These are phyloP conservation scores for Chironomus tepperi DNA, from an alignment of 1,140 invertebrate species.

Conservation along the genomic window DNA sequence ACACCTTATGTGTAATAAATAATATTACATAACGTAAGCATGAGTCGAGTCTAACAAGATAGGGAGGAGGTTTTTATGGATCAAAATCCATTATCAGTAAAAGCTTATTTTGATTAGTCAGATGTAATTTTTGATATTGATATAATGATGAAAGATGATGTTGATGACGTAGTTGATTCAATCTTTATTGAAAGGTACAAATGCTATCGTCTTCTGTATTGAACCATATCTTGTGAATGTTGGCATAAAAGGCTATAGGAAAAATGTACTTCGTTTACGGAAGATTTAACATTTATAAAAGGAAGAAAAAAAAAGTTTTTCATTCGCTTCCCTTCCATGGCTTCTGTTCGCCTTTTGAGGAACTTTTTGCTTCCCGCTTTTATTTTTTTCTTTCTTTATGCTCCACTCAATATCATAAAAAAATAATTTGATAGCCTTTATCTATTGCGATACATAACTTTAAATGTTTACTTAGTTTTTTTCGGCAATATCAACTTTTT, in stretches of 20 bases:
- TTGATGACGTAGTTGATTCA: slow-evolving; percentile 5
- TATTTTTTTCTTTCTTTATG: too few relatives aligned
- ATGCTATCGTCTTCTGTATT: too few relatives aligned
- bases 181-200: neutral
- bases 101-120: slow-evolving; percentile 14
- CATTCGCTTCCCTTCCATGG: too few relatives aligned
- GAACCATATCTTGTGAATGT: too few relatives aligned
- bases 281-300: slow-evolving; percentile 15
- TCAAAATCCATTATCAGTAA: neutral
- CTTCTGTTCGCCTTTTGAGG: too few relatives aligned
- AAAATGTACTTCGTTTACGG: neutral
- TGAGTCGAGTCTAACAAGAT: neutral
- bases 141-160: neutral
- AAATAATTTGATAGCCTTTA: slow-evolving; percentile 9
- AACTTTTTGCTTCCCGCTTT: too few relatives aligned
- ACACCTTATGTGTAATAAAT: neutral
- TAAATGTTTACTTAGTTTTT: neutral
- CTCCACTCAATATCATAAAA: neutral
- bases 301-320: neutral
- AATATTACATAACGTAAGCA: neutral
- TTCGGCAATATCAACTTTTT: too few relatives aligned
- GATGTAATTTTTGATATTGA: slow-evolving; percentile 9
- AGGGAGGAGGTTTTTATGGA: neutral
- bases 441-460: neutral
- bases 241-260: neutral